Conservation (phyloP, 2,888 invertebrate species). For the Meteorus colon region DNA sequence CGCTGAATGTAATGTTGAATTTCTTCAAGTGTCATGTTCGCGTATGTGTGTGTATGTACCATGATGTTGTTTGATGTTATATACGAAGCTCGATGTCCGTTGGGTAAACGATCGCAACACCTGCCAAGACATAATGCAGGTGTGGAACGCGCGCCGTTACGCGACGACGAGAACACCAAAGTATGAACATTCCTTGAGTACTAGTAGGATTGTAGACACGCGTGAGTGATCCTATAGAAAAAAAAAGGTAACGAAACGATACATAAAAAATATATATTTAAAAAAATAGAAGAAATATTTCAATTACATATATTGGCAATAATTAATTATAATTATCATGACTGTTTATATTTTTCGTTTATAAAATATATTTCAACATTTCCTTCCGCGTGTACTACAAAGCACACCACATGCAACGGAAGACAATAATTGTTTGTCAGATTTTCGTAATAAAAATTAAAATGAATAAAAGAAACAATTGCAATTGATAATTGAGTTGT, state of each 20-base stretch:
- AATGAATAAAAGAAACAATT: conserved; percentile 3
- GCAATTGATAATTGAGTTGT: conserved; percentile 9
- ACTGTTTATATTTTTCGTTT: not conserved
- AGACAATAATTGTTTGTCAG: not conserved
- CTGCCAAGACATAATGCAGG: conserved; percentile 35
- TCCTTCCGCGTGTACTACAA: not conserved
- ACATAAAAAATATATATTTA: not conserved
- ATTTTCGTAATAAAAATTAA: conserved; percentile 28
- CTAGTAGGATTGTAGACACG: not conserved
- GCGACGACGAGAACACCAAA: conserved; percentile 24
- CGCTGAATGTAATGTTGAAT: not conserved
- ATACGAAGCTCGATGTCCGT: conserved; percentile 33
- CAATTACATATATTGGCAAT: not conserved
- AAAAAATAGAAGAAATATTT: not conserved
- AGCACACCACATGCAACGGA: not conserved
- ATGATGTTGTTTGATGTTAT: conserved; percentile 16
- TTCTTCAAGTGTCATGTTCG: conserved; percentile 2
- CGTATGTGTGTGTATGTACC: not conserved
- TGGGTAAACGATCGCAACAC: conserved; percentile 31
- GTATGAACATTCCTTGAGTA: conserved; percentile 19
- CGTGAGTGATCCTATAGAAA: not conserved
- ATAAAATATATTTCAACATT: conserved; percentile 13
- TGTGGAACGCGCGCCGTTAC: conserved; percentile 31
- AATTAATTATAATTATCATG: not conserved
- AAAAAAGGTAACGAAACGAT: not conserved